A percentile compares a stretch with the other conserved stretches of the same genome.
Evolutionary conservation across 1,140 invertebrate species (phyloP).

Genomic region (Drosophila willistoni): DNA sequence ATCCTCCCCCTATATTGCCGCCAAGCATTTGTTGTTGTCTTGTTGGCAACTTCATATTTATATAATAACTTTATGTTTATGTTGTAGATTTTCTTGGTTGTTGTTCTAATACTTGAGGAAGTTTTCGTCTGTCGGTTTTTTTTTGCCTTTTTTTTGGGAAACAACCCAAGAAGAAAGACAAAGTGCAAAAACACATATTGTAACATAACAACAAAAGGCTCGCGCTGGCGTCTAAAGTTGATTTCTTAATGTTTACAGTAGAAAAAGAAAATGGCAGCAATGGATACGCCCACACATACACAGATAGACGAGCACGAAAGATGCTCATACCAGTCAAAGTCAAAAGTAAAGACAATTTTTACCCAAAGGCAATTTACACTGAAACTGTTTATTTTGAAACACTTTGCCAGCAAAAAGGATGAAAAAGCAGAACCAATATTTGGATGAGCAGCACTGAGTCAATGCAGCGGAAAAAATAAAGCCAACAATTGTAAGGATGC

Average conservation of each 20-base stretch:
- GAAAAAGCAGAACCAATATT: slow-evolving; percentile 17
- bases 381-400: slow-evolving; percentile 78
- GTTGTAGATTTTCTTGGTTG: slow-evolving; percentile 66
- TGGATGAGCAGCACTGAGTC: slow-evolving; percentile 11
- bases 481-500: slow-evolving; percentile 4
- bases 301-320: background rate
- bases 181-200: slow-evolving; percentile 51
- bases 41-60: slow-evolving; percentile 73
- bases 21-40: slow-evolving; percentile 8
- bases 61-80: slow-evolving; percentile 80
- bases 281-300: slow-evolving; percentile 43
- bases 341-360: slow-evolving; percentile 39
- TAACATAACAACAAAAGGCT: slow-evolving; percentile 70
- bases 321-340: slow-evolving; percentile 41
- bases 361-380: slow-evolving; percentile 72
- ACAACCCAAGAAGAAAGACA: slow-evolving; percentile 52
- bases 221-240: slow-evolving; percentile 75
- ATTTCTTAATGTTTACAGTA: slow-evolving; percentile 80
- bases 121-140: slow-evolving; percentile 20
- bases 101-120: slow-evolving; percentile 33
- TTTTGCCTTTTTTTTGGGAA: slow-evolving; percentile 25
- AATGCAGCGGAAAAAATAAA: slow-evolving; percentile 19
- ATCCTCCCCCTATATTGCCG: slow-evolving; percentile 16
- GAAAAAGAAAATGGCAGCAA: slow-evolving; percentile 65
- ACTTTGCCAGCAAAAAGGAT: slow-evolving; percentile 54